Evolutionary conservation across 2,797 vertebrate species (phyloP).

Genomic region (Falco cherrug): DNA sequence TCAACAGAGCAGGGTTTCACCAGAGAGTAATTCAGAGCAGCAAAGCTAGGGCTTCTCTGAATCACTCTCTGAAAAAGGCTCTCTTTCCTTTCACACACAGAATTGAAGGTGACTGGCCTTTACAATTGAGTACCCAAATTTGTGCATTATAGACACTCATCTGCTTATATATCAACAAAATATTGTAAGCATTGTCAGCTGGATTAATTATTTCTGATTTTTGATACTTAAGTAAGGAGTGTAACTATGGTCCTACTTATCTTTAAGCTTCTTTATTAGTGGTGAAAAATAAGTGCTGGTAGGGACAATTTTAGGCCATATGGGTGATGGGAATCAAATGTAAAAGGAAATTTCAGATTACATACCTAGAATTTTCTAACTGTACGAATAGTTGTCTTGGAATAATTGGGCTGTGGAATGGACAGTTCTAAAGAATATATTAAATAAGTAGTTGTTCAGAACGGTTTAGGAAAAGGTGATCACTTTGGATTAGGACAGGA

Average conservation of each 20-base stretch:
- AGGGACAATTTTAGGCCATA: neutral
- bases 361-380: neutral
- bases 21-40: neutral
- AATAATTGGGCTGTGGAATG: neutral
- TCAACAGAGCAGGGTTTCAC: neutral
- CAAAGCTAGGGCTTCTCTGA: neutral
- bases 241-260: neutral
- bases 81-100: neutral
- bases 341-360: neutral
- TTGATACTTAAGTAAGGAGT: neutral
- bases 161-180: neutral
- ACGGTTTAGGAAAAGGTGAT: neutral
- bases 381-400: neutral
- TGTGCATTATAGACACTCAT: neutral
- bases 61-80: neutral
- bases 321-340: neutral
- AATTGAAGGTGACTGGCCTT: neutral
- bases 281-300: neutral
- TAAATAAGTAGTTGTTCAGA: neutral
- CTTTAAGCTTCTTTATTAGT: neutral
- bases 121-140: neutral
- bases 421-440: neutral
- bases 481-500: neutral
- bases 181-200: neutral
- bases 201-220: neutral